A percentile compares a stretch with the other conserved stretches of the same genome.
Evolutionary conservation across 2,888 invertebrate genomes (phyloP).

Genomic region (Drosophila sordidapex): DNA sequence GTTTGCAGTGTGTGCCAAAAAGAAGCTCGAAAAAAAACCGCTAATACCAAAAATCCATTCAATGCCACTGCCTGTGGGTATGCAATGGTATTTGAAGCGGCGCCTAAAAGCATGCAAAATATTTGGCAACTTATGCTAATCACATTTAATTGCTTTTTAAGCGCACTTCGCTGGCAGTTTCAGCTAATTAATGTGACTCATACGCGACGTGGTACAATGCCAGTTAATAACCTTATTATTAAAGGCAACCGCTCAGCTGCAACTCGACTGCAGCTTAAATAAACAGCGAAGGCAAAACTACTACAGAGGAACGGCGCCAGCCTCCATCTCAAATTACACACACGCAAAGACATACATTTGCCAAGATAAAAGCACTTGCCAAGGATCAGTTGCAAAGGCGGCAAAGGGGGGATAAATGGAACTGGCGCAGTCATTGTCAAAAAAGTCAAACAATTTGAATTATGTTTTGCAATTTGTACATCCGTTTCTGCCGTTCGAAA

Average conservation of each 20-base stretch:
- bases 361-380: slow-evolving; percentile 61
- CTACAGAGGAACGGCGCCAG: slow-evolving; percentile 28
- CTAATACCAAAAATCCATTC: slow-evolving; percentile 37
- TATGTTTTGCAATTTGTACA: slow-evolving; percentile 82
- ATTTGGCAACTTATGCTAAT: slow-evolving; percentile 77
- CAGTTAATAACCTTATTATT: slow-evolving; percentile 53
- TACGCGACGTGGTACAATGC: slow-evolving; percentile 45
- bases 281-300: slow-evolving; percentile 25
- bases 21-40: slow-evolving; percentile 16
- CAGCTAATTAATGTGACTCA: slow-evolving; percentile 75
- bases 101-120: slow-evolving; percentile 56
- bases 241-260: slow-evolving; percentile 21
- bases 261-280: slow-evolving; percentile 29
- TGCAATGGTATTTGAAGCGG: slow-evolving; percentile 49
- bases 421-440: slow-evolving; percentile 77
- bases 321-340: slow-evolving; percentile 1
- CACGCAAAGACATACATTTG: slow-evolving; percentile 36
- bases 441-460: slow-evolving; percentile 82
- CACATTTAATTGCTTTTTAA: slow-evolving; percentile 83
- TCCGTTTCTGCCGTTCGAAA: slow-evolving; percentile 65
- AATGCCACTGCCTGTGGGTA: slow-evolving; percentile 51
- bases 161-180: slow-evolving; percentile 73
- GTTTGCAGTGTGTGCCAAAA: slow-evolving; percentile 43
- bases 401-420: slow-evolving; percentile 22
- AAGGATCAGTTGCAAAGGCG: slow-evolving; percentile 20